These are phyloP conservation scores for Hydraecia micacea DNA, from an alignment of 2,888 invertebrate genomes.

Conservation along the genomic window DNA sequence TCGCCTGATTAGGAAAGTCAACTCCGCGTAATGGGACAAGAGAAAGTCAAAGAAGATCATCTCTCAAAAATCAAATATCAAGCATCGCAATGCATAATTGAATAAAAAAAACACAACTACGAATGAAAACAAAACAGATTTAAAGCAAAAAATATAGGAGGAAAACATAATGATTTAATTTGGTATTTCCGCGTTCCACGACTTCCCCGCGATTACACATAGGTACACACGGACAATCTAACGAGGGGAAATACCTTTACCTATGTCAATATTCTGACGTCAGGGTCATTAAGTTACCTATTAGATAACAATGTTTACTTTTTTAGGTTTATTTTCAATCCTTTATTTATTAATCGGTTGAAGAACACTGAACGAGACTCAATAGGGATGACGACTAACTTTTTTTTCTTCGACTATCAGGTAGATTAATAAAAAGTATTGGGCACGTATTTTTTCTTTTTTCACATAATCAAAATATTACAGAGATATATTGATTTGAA, in stretches of 20 bases:
- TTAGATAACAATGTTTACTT: neutral
- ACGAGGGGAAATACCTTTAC: conserved; percentile 25
- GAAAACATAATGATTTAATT: neutral
- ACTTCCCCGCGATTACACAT: neutral
- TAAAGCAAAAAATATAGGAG: neutral
- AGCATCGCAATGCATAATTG: neutral
- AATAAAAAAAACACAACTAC: neutral
- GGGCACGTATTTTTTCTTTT: too few species aligned
- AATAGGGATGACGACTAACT: too few species aligned
- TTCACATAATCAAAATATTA: too few species aligned
- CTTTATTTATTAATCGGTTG: neutral
- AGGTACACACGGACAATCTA: too few species aligned
- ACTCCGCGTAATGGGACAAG: too few species aligned
- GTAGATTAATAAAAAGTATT: too few species aligned
- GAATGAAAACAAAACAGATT: neutral
- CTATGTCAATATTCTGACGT: neutral
- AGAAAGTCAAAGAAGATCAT: neutral
- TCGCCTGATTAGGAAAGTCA: too few species aligned
- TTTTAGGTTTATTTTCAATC: neutral
- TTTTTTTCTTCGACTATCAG: too few species aligned
- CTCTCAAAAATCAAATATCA: neutral
- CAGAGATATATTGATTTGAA: too few species aligned
- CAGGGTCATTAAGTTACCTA: neutral
- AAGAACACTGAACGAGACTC: neutral
- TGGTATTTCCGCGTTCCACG: neutral